Conservation (phyloP, 2,113 vertebrate species). For the Budorcas taxicolor region DNA sequence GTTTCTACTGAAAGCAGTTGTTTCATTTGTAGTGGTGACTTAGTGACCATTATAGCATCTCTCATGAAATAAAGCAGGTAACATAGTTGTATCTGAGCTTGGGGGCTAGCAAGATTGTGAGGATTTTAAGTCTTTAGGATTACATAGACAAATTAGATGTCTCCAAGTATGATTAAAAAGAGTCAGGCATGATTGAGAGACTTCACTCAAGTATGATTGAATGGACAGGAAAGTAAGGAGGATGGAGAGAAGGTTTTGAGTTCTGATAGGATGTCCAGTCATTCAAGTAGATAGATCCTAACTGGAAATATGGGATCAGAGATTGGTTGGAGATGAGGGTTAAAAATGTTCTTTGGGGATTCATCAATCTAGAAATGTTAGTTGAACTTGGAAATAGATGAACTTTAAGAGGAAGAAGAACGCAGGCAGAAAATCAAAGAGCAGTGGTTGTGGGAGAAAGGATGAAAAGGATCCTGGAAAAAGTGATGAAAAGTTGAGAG, state of each 20-base stretch:
- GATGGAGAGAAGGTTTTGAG: neutral
- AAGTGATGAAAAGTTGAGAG: neutral
- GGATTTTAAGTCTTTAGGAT: constrained; percentile 9
- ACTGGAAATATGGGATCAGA: neutral
- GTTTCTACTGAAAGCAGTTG: neutral
- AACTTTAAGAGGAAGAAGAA: neutral
- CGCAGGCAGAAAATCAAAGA: neutral
- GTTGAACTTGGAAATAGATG: neutral
- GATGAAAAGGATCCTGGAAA: neutral
- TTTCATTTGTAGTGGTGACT: neutral
- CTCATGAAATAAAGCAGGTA: neutral
- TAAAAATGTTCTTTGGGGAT: neutral
- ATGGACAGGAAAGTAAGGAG: neutral
- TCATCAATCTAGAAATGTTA: neutral
- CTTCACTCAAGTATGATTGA: neutral
- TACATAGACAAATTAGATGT: neutral
- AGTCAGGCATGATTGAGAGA: neutral
- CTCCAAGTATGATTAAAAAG: neutral
- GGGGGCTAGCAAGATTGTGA: neutral
- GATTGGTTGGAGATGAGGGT: neutral
- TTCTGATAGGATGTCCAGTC: neutral
- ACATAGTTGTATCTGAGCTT: neutral
- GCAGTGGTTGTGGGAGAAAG: neutral
- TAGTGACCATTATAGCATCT: neutral
- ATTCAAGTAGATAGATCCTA: neutral